phyloP scores from a whole-genome alignment of 2,797 vertebrate genomes.

The Xiphorhynchus erythropygius region DNA sequence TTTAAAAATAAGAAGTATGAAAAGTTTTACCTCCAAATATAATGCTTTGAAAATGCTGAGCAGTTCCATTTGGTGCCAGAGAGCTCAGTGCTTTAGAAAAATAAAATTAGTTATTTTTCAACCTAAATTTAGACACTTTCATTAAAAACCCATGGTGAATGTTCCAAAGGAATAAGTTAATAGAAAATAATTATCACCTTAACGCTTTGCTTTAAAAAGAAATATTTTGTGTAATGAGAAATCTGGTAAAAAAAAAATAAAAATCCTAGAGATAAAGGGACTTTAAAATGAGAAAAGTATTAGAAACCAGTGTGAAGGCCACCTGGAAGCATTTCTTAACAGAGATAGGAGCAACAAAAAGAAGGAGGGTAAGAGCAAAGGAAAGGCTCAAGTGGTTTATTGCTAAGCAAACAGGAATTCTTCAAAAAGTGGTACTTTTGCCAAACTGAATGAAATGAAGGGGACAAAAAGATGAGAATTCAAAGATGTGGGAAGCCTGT shows the following conservation, averaged over 20 bases:
- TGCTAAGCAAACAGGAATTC: not conserved
- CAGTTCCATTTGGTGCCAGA: not conserved
- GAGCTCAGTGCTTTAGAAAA: not conserved
- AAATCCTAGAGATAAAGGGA: not conserved
- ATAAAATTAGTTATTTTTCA: not conserved
- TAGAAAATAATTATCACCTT: slow-evolving; percentile 18
- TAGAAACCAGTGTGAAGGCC: not conserved
- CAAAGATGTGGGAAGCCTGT: not conserved
- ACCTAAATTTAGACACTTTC: not conserved
- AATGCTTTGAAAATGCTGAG: not conserved
- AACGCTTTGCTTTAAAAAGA: not conserved
- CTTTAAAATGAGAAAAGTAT: not conserved
- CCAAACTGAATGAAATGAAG: not conserved
- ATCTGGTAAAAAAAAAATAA: not conserved
- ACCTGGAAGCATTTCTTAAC: not conserved
- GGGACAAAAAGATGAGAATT: not conserved
- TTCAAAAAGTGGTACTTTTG: not conserved
- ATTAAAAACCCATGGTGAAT: not conserved
- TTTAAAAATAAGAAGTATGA: not conserved
- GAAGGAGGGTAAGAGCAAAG: not conserved
- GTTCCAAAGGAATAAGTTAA: not conserved
- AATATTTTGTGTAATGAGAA: not conserved
- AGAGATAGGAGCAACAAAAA: not conserved
- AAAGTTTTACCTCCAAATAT: not conserved
- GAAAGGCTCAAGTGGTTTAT: not conserved